Evolutionary conservation across 2,888 invertebrate species (phyloP), one percentile per base, ranked within the genome.

Genomic region (Dichetophora obliterata): DNA sequence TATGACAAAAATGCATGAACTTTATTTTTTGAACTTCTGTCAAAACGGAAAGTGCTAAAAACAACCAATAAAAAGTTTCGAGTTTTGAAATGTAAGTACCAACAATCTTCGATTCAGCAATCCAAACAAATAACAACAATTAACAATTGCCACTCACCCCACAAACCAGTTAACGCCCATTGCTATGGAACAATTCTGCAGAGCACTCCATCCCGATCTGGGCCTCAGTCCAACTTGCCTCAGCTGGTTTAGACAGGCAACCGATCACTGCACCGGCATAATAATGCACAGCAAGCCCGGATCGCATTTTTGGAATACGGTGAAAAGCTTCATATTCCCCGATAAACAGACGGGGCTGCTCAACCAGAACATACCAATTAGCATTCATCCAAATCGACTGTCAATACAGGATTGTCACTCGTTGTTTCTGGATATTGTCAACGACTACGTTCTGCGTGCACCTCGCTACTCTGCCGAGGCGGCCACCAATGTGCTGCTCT

Each of bases 311-410:
- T 84, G 84, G 84, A 24, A 74, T 0, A 79, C 77, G 4, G 34
- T 84, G 0, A 84, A 82, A 66, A 80, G 79, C n/a, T 79, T 82
- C 6, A 82, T 84, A 48, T 84, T 83, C 71, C 81, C 82, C 14
- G 81, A 82, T 57, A 75, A 79, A 0, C 68, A 78, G 11, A 81
- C 81, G 3, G 79, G 74, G 0, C 6, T 84, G 6, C 16, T 82
- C 31, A 82, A 82, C 0, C 75, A 79, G n/a, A 80, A 81, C 27
- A 77, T 81, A 0, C 80, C 83, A 3, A 83, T 83, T 2, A 78
- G 76, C 27, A 68, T 82, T n/a, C 80, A 83, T 70, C 84, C 83
- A 0, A 71, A 81, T 4, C 79, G 77, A n/a, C 75, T 83, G 6
- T 77, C 80, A 0, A n/a, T 78, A 1, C 71, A 75, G 0, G 82